These are phyloP conservation scores for Leptothorax acervorum DNA, from an alignment of 2,888 invertebrate species.

Conservation along the genomic window DNA sequence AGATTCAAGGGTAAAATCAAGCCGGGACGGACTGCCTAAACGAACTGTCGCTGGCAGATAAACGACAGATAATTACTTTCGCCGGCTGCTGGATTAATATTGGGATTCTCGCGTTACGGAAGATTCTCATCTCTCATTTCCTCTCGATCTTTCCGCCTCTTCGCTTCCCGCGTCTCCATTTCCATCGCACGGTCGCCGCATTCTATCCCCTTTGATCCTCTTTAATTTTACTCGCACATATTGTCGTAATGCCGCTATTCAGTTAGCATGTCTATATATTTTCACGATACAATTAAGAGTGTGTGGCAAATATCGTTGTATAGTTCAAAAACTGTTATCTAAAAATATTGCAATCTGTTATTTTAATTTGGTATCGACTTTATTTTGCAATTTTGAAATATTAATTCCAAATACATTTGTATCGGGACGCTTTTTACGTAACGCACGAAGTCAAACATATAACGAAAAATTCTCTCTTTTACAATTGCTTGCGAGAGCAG, in stretches of 20 bases:
- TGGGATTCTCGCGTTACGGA: constrained; percentile 45
- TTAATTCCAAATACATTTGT: not conserved
- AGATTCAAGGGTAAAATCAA: constrained; percentile 59
- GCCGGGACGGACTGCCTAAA: constrained; percentile 61
- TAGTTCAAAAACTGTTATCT: not conserved
- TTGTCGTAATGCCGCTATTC: not conserved
- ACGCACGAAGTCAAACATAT: not conserved
- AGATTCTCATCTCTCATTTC: constrained; percentile 54
- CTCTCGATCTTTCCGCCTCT: constrained; percentile 28
- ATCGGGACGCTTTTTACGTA: not conserved
- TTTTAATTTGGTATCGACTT: not conserved
- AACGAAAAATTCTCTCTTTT: not conserved
- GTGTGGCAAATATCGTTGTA: not conserved
- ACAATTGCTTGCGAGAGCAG: not conserved
- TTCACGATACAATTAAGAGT: not conserved
- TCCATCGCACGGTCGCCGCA: not conserved
- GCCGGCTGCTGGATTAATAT: constrained; percentile 75
- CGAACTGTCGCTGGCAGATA: constrained; percentile 76
- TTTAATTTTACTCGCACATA: constrained; percentile 25
- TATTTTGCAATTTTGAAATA: not conserved
- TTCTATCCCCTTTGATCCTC: not conserved
- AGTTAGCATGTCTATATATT: not conserved
- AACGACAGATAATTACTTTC: constrained; percentile 77
- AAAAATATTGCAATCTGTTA: not conserved
- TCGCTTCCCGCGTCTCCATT: constrained; percentile 22